Conservation (phyloP, 2,113 vertebrate species). For the Erythrocercus mccallii region DNA sequence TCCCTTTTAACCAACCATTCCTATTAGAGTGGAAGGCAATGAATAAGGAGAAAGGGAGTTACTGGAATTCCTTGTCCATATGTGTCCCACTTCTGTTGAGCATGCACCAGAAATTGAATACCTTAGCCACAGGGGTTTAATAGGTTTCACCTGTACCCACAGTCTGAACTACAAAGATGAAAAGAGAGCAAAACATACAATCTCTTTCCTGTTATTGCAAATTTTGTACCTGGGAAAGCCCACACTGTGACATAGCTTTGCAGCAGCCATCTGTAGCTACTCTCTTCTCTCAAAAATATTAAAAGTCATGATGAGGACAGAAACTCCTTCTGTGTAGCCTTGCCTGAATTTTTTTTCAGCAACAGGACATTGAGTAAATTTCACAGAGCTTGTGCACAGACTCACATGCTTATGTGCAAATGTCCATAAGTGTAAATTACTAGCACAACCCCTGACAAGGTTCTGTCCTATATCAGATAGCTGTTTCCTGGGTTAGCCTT, state of each 20-base stretch:
- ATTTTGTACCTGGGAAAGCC: slow-evolving; percentile 29
- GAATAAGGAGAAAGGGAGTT: slow-evolving; percentile 5
- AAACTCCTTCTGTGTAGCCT: background rate
- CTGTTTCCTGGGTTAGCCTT: background rate
- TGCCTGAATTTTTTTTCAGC: background rate
- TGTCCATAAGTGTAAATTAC: background rate
- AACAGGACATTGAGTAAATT: background rate
- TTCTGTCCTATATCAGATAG: background rate
- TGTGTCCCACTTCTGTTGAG: background rate
- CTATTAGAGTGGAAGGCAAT: background rate
- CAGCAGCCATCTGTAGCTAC: background rate
- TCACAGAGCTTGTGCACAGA: background rate
- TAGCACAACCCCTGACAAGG: background rate
- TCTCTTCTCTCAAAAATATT: background rate
- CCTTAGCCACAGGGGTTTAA: slow-evolving; percentile 30
- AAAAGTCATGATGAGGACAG: background rate
- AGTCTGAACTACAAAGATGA: background rate
- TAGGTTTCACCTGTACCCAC: slow-evolving; percentile 34
- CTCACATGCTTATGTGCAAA: background rate
- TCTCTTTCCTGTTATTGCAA: slow-evolving; percentile 30
- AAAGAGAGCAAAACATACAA: background rate
- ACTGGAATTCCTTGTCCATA: slow-evolving; percentile 25
- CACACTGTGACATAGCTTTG: background rate
- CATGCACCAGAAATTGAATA: background rate
- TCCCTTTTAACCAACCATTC: background rate